Percentiles rank a stretch among this genome's conserved stretches.
Evolutionary conservation across 2,113 vertebrate species (phyloP).

Genomic region (Python bivittatus): DNA sequence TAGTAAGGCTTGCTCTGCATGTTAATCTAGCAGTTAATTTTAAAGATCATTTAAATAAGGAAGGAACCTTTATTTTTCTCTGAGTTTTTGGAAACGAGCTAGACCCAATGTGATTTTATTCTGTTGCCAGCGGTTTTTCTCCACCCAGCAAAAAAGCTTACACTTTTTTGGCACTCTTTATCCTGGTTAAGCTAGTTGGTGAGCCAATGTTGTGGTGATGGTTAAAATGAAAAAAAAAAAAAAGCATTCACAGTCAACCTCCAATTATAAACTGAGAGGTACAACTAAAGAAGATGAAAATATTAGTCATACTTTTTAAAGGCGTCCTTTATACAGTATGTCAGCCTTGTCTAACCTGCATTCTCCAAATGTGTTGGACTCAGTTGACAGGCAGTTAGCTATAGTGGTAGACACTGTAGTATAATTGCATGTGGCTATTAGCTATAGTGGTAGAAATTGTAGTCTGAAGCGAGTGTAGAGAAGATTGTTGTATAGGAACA

Average conservation of each 20-base stretch:
- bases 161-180: constrained; percentile 33
- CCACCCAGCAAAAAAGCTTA: constrained; percentile 18
- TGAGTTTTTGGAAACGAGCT: constrained; percentile 19
- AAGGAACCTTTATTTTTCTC: neutral
- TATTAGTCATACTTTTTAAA: constrained; percentile 5
- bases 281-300: constrained; percentile 7
- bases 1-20: neutral
- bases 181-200: neutral
- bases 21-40: constrained; percentile 10
- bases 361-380: neutral
- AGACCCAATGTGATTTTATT: neutral
- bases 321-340: constrained; percentile 4
- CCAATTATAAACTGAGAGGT: neutral
- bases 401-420: neutral
- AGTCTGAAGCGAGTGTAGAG: neutral
- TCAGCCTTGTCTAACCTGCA: neutral
- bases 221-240: neutral
- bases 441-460: neutral
- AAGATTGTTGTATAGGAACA: neutral
- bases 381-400: neutral
- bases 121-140: constrained; percentile 34
- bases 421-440: neutral
- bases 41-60: neutral
- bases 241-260: neutral
- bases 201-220: neutral